Percentiles rank a stretch among this genome's conserved stretches.
Conservation (phyloP, 2,113 vertebrate species). For the Ictalurus furcatus region DNA sequence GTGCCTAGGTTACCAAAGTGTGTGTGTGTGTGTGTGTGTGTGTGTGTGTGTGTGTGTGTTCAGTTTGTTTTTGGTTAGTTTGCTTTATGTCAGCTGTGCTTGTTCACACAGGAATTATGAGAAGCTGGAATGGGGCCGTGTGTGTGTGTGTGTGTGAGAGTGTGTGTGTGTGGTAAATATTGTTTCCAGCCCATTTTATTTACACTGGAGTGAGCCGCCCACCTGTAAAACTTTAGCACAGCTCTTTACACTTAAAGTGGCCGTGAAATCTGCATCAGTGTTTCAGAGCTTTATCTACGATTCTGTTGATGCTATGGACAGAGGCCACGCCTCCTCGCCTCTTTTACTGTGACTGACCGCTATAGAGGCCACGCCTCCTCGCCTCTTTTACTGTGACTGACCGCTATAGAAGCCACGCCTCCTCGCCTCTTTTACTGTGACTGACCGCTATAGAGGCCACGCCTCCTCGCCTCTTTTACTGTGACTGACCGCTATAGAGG, state of each 20-base stretch:
- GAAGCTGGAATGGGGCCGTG: background rate
- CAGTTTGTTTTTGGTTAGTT: background rate
- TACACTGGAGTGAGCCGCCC: background rate
- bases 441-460: no score
- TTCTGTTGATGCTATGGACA: background rate
- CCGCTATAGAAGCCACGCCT: background rate
- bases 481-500: background rate
- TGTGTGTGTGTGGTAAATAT: background rate
- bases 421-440: background rate
- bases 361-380: background rate
- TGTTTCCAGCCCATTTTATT: background rate
- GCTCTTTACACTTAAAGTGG: background rate
- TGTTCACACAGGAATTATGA: slow-evolving; percentile 6
- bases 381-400: background rate
- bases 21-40: background rate
- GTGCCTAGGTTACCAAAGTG: background rate
- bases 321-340: background rate
- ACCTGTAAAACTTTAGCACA: background rate
- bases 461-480: background rate
- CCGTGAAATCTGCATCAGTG: background rate
- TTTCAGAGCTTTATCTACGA: background rate
- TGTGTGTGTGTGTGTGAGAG: background rate
- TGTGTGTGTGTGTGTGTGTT: background rate
- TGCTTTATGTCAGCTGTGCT: slow-evolving; percentile 9
- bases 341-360: background rate